Base-by-base conservation (phyloP, 2,113 vertebrate species). In the Pelobates fuscus region DNA sequence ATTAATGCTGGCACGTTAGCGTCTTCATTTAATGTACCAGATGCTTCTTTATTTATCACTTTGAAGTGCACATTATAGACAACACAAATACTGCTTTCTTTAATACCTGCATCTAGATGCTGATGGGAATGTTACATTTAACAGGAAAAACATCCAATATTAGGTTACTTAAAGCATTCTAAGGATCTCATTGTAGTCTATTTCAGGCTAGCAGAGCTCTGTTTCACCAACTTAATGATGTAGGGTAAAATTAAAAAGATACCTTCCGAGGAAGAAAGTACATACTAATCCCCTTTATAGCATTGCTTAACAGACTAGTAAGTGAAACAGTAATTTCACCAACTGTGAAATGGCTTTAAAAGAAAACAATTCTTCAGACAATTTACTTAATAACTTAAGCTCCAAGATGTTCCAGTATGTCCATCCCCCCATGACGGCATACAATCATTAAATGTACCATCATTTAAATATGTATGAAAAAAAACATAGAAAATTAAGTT, bases 161-260 rank as follows among this genome's bases (percentile, higher is more conserved):
- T 61, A 67, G 73, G 61, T 61, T 77, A 77, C 64, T 61, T 57
- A 61, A 68, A 77, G 64, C 37, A 68, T 77, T 77, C 23, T 25
- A 73, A 64, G 37, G 60, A 32, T 59, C 20, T 8, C 37, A 37
- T 77, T 52, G 37, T 54, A 21, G 55, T 60, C 73, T 77, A 59
- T 32, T 68, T 66, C 55, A 29, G 64, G 55, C 59, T 61, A 54
- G 43, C 32, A 20, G 25, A 30, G 55, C 73, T 77, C 57, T 52
- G 73, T 68, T 77, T 68, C 73, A 41, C 41, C 66, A 68, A 77
- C 65, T 77, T 77, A 77, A 77, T 77, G 65, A 68, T 77, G 73
- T 77, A 77, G 55, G 73, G 73, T 77, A 77, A 77, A 67, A 77
- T 77, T 77, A 77, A 66, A 67, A 65, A 77, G 73, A 77, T 77